Conservation (phyloP, 2,888 invertebrate genomes). For the Cantharis nigra region DNA sequence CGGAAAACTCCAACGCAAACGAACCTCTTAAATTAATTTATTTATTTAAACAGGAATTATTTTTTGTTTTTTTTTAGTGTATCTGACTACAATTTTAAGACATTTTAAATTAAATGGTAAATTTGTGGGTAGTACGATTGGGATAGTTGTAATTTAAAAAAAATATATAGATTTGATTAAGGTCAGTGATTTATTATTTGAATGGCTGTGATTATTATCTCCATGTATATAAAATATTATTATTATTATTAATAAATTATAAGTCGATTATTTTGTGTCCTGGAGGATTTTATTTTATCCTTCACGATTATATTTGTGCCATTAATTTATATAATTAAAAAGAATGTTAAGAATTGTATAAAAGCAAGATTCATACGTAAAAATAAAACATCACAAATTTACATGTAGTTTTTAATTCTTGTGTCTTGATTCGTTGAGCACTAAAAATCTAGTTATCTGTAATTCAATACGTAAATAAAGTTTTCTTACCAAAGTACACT, state of each 20-base stretch:
- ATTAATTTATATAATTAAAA: conserved; percentile 42
- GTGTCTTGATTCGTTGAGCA: too few relatives aligned
- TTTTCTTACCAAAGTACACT: too few relatives aligned
- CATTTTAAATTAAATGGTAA: background rate
- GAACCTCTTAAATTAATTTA: background rate
- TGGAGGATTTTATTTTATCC: conserved; percentile 28
- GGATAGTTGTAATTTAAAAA: background rate
- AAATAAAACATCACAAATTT: conserved; percentile 24
- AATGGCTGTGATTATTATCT: conserved; percentile 40
- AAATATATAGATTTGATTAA: conserved; percentile 22
- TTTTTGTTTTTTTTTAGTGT: background rate
- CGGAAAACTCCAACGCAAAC: too few relatives aligned
- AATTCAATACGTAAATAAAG: too few relatives aligned
- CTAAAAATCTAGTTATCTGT: too few relatives aligned
- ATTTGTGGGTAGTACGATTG: background rate
- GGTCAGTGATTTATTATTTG: conserved; percentile 41
- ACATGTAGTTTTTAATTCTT: background rate
- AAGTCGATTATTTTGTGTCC: conserved; percentile 25
- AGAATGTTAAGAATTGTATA: conserved; percentile 32
- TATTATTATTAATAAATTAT: conserved; percentile 26
- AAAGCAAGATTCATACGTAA: conserved; percentile 24
- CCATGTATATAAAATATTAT: conserved; percentile 27
- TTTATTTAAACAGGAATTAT: background rate
- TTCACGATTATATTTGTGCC: conserved; percentile 41
- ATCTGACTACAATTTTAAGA: background rate